Base-by-base conservation (phyloP, 2,888 invertebrate species). In the Polymixis lichenea region DNA sequence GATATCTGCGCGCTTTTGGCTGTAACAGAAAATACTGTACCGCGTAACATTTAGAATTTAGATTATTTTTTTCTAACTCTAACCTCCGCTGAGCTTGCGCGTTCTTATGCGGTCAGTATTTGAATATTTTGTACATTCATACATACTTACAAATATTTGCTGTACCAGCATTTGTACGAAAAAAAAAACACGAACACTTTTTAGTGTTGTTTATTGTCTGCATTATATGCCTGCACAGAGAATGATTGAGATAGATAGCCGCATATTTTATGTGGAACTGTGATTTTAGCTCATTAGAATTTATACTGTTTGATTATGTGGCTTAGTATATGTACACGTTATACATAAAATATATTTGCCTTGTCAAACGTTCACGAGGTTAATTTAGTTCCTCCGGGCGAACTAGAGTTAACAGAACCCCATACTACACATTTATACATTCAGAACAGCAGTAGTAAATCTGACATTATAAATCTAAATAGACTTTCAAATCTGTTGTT, bases 31-130 rank as follows among this genome's bases (percentile, higher is more conserved):
- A 84, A 73, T 56, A 49, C 58, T 60, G 61, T 68, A 38, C 61
- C 22, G n/a, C 22, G n/a, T 22, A 69, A 55, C 56, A 71, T 73
- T 84, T 75, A 43, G 43, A 86, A 79, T 79, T 76, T 49, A 66
- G 53, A 72, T 73, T 74, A 76, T 74, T 73, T 84, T n/a, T 68
- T 74, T 53, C 56, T 58, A 72, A 55, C 61, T 61, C 58, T 53
- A n/a, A 68, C 51, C 46, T 72, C 62, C 19, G 8, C 58, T 17
- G 49, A 69, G 55, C 1, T 58, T 82, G 43, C 46, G 22, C 38
- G n/a, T 66, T 72, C 55, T 70, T 69, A 67, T 64, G 28, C 49
- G 53, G 53, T 61, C 69, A 53, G 38, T 58, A 69, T 82, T 66
- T 75, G 28, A 75, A 79, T 75, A 72, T 78, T 83, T 67, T 70